Conservation (phyloP, 1,140 invertebrate genomes). For the Zaprionus taronus region DNA sequence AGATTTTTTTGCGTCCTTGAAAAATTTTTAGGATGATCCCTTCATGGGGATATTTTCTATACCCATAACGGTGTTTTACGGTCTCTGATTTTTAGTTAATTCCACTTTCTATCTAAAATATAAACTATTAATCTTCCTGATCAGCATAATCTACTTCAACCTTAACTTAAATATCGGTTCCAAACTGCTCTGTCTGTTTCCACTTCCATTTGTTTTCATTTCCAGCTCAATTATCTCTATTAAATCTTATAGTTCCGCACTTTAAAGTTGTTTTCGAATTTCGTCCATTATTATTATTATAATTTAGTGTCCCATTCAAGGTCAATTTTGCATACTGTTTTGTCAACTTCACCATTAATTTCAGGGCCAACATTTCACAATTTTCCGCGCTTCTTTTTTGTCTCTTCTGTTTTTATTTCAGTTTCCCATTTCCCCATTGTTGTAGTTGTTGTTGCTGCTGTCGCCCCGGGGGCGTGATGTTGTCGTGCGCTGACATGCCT, state of each 20-base stretch:
- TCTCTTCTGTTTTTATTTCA: not conserved
- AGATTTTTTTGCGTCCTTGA: too few species aligned
- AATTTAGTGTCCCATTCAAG: constrained; percentile 23
- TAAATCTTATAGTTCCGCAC: not conserved
- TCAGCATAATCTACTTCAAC: too few species aligned
- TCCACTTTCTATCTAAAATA: too few species aligned
- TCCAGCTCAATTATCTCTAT: not conserved
- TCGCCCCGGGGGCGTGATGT: constrained; percentile 63
- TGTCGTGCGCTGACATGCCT: constrained; percentile 72
- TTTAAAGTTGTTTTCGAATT: not conserved
- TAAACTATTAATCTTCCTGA: too few species aligned
- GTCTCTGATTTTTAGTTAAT: too few species aligned
- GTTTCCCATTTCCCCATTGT: constrained; percentile 24
- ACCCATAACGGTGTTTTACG: too few species aligned
- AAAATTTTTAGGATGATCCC: too few species aligned
- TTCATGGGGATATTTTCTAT: too few species aligned
- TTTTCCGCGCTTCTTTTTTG: constrained; percentile 19
- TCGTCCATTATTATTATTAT: constrained; percentile 23
- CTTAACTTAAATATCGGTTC: too few species aligned
- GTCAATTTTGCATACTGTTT: constrained; percentile 31
- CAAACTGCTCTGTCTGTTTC: too few species aligned
- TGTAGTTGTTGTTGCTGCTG: constrained; percentile 43
- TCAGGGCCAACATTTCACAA: constrained; percentile 32
- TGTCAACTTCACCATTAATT: constrained; percentile 39
- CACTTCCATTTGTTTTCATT: too few species aligned